Conservation (phyloP, 2,113 vertebrate genomes). For the Antennarius striatus region DNA sequence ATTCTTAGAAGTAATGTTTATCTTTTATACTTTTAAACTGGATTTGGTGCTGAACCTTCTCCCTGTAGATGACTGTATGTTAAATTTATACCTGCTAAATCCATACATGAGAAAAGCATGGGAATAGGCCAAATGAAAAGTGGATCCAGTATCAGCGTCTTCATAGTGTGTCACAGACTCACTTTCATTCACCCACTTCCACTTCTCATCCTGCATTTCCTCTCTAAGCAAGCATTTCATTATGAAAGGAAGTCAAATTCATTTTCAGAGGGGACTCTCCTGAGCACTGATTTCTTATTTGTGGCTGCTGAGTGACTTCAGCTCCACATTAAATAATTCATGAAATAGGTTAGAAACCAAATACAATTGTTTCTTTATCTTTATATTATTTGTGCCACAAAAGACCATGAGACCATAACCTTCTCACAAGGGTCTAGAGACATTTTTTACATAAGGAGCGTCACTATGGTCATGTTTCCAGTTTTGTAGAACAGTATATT, state of each 20-base stretch:
- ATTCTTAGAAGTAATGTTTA: too few species aligned
- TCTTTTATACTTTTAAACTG: slow-evolving; percentile 13
- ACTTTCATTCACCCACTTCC: slow-evolving; percentile 35
- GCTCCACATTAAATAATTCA: slow-evolving; percentile 53
- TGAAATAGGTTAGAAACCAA: slow-evolving; percentile 29
- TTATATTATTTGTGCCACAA: background rate
- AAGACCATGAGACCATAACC: background rate
- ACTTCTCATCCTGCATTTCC: slow-evolving; percentile 24
- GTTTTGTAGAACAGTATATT: too few species aligned
- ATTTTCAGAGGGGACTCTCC: slow-evolving; percentile 12
- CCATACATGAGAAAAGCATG: slow-evolving; percentile 2
- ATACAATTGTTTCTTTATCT: slow-evolving; percentile 21
- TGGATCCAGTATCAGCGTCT: slow-evolving; percentile 25
- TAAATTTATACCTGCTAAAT: slow-evolving; percentile 39
- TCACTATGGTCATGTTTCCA: too few species aligned
- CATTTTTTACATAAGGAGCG: too few species aligned
- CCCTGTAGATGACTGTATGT: slow-evolving; percentile 11
- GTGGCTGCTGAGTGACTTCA: slow-evolving; percentile 44
- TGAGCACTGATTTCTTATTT: slow-evolving; percentile 33
- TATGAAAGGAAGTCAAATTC: slow-evolving; percentile 25
- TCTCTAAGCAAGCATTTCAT: slow-evolving; percentile 45
- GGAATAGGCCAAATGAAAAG: slow-evolving; percentile 1
- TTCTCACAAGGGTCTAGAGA: background rate
- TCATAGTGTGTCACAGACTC: slow-evolving; percentile 24
- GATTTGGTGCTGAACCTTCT: slow-evolving; percentile 26